Percentiles rank a stretch among this genome's conserved stretches.
Conservation (phyloP, 1,140 invertebrate genomes). For the Sycophila sp. region DNA sequence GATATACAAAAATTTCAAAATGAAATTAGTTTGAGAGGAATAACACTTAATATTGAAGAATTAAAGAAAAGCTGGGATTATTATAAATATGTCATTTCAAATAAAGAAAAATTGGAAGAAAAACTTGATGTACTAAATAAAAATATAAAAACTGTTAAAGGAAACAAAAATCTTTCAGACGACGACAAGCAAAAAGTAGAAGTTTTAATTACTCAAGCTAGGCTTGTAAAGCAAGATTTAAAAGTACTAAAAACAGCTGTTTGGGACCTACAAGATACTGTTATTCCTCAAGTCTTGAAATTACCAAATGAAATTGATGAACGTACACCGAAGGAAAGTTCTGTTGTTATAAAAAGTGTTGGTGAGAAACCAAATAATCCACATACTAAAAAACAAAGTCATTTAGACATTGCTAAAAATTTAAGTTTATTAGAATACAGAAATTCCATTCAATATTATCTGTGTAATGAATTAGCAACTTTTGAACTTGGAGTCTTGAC, state of each 20-base stretch:
- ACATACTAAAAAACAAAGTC: conserved; percentile 54
- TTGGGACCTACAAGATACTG: conserved; percentile 72
- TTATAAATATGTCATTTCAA: conserved; percentile 62
- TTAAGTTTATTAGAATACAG: conserved; percentile 69
- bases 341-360: conserved; percentile 63
- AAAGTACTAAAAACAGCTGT: conserved; percentile 68
- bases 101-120: conserved; percentile 59
- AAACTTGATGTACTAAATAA: conserved; percentile 48
- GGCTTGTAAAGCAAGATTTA: conserved; percentile 70
- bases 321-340: conserved; percentile 66
- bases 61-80: conserved; percentile 67
- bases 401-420: conserved; percentile 69
- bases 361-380: conserved; percentile 48
- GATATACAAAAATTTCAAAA: conserved; percentile 63
- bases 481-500: conserved; percentile 72
- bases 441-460: conserved; percentile 71
- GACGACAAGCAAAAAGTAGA: conserved; percentile 60
- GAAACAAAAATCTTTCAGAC: conserved; percentile 50
- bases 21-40: conserved; percentile 63
- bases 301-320: conserved; percentile 75
- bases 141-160: conserved; percentile 47
- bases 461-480: conserved; percentile 71
- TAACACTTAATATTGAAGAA: conserved; percentile 62
- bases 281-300: conserved; percentile 68
- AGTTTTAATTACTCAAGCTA: conserved; percentile 66